Base-by-base conservation (phyloP, 2,797 vertebrate species). In the Pseudochirops corinnae region DNA sequence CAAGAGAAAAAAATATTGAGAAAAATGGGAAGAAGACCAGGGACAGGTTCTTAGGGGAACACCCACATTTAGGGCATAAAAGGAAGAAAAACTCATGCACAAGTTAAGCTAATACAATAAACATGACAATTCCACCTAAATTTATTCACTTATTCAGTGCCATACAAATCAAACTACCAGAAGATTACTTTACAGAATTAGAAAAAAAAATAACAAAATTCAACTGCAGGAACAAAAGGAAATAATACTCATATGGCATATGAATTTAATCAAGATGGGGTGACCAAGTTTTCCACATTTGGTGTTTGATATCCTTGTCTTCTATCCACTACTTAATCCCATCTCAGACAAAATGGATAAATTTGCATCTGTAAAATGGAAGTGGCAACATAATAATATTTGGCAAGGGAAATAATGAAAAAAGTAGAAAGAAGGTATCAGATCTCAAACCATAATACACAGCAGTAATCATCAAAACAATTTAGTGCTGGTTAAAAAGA, bases 201-300 rank as follows among this genome's bases (percentile, higher is more conserved):
- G 74, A 82, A 87, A 87, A 87, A 87, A 82, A 82, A 50, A 87
- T 87, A 46, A 87, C 39, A 87, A 67, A n/a, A 87, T 87, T 46
- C 39, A 87, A 39, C n/a, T 39, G 18, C n/a, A 74, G 2, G 18
- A 39, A 39, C 5, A 39, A 24, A 82, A 50, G 7, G 21, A 46
- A 87, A n/a, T 46, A 82, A 82, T 82, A 39, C 3, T 67, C 33
- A 67, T n/a, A n/a, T 67, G 33, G 21, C 39, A 87, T 10, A 46
- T 46, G 74, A 46, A 87, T 0, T 24, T 87, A 87, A 87, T 10
- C 9, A 50, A 50, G 39, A 46, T 87, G 39, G 9, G 11, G 39
- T 87, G 10, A 9, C 39, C 24, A 46, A 46, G 67, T 82, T 46
- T 82, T 82, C 39, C 9, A 46, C 18, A 87, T 87, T 24, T 46